These are phyloP conservation scores for Pecten maximus DNA, from an alignment of 2,888 invertebrate species.

Conservation along the genomic window DNA sequence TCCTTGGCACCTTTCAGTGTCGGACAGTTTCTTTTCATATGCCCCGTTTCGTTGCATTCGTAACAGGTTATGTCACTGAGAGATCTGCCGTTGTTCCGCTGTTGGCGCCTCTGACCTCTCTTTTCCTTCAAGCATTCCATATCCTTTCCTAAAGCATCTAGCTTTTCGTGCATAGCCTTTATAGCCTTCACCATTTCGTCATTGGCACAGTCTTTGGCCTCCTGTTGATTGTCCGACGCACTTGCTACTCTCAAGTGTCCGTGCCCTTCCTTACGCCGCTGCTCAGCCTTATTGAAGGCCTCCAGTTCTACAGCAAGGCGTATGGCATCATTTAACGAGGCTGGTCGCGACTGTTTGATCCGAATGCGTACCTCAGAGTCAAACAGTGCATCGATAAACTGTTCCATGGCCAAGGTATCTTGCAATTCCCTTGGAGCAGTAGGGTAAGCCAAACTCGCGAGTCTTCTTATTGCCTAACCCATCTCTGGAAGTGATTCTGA, in stretches of 20 bases:
- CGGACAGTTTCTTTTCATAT: not conserved
- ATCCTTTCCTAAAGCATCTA: not conserved
- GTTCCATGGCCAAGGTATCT: constrained; percentile 49
- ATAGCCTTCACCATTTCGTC: not conserved
- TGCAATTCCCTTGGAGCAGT: constrained; percentile 32
- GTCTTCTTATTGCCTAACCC: constrained; percentile 32
- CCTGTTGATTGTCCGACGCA: not conserved
- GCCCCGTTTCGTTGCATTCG: not conserved
- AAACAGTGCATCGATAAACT: constrained; percentile 47
- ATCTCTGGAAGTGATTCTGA: constrained; percentile 13
- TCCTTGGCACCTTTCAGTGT: not conserved
- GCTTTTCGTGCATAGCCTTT: not conserved
- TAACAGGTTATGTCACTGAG: not conserved
- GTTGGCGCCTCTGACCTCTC: not conserved
- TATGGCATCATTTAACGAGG: constrained; percentile 49
- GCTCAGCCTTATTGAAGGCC: constrained; percentile 44
- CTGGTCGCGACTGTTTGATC: constrained; percentile 43
- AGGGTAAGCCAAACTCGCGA: constrained; percentile 34
- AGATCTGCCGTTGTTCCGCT: too few relatives aligned
- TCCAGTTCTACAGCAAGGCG: constrained; percentile 46
- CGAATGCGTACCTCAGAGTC: constrained; percentile 43
- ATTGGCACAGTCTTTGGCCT: not conserved
- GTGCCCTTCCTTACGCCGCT: not conserved
- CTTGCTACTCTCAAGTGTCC: constrained; percentile 32
- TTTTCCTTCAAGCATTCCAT: not conserved